Percentiles rank a stretch among this genome's conserved stretches.
Evolutionary conservation across 2,113 vertebrate genomes (phyloP).

Genomic region (Corythoichthys haematopterus): DNA sequence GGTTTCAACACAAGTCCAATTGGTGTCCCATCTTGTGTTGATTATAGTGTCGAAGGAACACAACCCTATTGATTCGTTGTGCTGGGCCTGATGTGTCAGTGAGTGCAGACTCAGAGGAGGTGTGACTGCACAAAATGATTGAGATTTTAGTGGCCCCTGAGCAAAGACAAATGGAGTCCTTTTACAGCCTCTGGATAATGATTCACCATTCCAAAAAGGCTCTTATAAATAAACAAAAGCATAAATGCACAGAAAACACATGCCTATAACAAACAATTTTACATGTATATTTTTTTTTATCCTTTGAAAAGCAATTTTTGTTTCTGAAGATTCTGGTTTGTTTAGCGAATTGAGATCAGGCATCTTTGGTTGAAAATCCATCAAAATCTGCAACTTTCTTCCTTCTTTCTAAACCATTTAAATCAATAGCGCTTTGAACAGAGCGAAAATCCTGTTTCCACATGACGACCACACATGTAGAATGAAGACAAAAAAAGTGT

Average conservation of each 20-base stretch:
- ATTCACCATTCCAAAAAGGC: background rate
- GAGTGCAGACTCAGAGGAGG: constrained; percentile 19
- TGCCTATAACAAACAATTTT: constrained; percentile 12
- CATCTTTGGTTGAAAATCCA: too few species aligned
- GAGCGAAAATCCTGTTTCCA: background rate
- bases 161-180: constrained; percentile 25
- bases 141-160: constrained; percentile 38
- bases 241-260: background rate
- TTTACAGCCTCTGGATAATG: constrained; percentile 29
- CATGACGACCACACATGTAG: constrained; percentile 1
- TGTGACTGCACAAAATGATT: constrained; percentile 40
- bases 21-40: constrained; percentile 31
- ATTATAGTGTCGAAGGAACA: constrained; percentile 51
- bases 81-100: constrained; percentile 43
- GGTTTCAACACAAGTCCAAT: constrained; percentile 9
- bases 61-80: constrained; percentile 50
- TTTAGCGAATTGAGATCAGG: too few species aligned
- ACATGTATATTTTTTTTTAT: background rate
- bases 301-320: too few species aligned
- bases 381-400: too few species aligned
- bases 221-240: background rate
- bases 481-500: constrained; percentile 13
- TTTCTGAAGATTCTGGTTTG: too few species aligned
- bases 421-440: background rate
- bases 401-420: too few species aligned